A percentile compares a stretch with the other conserved stretches of the same genome.
These are phyloP conservation scores for Trimorus sp. DNA, from an alignment of 2,888 invertebrate genomes.

Conservation along the genomic window DNA sequence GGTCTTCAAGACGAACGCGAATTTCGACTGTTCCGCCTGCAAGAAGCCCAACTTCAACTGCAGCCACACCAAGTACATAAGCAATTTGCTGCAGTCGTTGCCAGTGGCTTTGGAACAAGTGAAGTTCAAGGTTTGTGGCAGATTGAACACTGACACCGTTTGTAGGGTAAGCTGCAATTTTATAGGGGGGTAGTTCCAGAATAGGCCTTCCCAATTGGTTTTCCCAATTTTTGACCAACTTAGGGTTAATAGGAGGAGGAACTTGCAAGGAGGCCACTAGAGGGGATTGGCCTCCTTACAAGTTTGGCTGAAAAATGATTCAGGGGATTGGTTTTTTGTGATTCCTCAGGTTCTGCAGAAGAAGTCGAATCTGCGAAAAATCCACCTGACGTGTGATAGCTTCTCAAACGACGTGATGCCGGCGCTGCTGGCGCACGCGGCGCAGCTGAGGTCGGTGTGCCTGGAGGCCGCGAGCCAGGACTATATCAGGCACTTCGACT, in stretches of 20 bases:
- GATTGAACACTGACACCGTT: not conserved
- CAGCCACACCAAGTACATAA: not conserved
- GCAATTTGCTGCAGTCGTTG: not conserved
- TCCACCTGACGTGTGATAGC: constrained; percentile 15
- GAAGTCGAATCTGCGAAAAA: constrained; percentile 7
- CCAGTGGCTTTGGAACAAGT: not conserved
- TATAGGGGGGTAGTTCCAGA: no score
- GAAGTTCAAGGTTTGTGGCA: constrained; percentile 8
- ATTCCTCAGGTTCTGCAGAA: constrained; percentile 11
- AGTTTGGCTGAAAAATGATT: no score
- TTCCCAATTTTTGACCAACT: no score
- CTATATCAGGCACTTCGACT: constrained; percentile 1
- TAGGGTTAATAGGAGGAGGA: no score
- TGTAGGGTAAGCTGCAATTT: no score
- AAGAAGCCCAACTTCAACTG: not conserved
- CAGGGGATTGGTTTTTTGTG: not conserved
- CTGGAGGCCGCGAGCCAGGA: constrained; percentile 14
- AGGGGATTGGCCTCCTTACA: no score
- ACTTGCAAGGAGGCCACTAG: no score
- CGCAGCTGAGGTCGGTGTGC: constrained; percentile 9
- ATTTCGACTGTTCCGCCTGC: constrained; percentile 2
- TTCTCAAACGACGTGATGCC: constrained; percentile 5
- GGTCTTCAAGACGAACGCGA: constrained; percentile 1
- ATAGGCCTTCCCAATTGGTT: no score
- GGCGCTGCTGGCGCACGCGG: not conserved